Evolutionary conservation across 2,113 vertebrate species (phyloP).

Genomic region (Ictidomys tridecemlineatus): DNA sequence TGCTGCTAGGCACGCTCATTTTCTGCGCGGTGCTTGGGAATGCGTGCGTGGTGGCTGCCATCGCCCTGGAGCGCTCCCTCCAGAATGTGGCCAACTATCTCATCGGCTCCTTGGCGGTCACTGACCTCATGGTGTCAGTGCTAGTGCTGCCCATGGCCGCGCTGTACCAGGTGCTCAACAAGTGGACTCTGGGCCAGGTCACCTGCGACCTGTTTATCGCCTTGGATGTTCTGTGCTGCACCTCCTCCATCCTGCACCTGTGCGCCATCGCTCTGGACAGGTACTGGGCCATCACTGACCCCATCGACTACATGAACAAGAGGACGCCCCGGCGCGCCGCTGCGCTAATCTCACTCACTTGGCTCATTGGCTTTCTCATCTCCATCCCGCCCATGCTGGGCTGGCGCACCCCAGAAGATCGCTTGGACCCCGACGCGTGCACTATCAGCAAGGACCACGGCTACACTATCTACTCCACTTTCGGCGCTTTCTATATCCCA

Average conservation of each 20-base stretch:
- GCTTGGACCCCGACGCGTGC: conserved; percentile 95
- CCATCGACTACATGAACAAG: conserved; percentile 98
- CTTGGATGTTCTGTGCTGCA: conserved; percentile 98
- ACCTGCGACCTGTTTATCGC: conserved; percentile 98
- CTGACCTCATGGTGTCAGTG: conserved; percentile 99
- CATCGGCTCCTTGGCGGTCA: conserved; percentile 97
- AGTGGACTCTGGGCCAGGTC: conserved; percentile 98
- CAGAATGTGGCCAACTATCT: conserved; percentile 99
- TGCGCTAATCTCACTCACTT: conserved; percentile 95
- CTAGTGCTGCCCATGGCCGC: conserved; percentile 98
- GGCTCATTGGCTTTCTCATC: conserved; percentile 97
- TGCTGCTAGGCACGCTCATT: conserved; percentile 94
- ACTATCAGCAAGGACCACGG: conserved; percentile 98
- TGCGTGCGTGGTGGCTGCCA: conserved; percentile 97
- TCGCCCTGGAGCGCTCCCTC: conserved; percentile 96
- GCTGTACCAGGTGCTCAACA: conserved; percentile 97
- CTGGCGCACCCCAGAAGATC: conserved; percentile 97
- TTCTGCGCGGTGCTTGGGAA: conserved; percentile 97
- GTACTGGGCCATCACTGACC: conserved; percentile 99
- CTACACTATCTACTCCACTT: conserved; percentile 99
- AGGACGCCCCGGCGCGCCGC: conserved; percentile 96
- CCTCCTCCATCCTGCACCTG: conserved; percentile 98
- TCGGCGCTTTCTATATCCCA: conserved; percentile 98
- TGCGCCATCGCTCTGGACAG: conserved; percentile 98
- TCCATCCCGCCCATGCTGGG: conserved; percentile 99